Base-by-base conservation (phyloP, 2,888 invertebrate genomes). In the Magallana nippona region DNA sequence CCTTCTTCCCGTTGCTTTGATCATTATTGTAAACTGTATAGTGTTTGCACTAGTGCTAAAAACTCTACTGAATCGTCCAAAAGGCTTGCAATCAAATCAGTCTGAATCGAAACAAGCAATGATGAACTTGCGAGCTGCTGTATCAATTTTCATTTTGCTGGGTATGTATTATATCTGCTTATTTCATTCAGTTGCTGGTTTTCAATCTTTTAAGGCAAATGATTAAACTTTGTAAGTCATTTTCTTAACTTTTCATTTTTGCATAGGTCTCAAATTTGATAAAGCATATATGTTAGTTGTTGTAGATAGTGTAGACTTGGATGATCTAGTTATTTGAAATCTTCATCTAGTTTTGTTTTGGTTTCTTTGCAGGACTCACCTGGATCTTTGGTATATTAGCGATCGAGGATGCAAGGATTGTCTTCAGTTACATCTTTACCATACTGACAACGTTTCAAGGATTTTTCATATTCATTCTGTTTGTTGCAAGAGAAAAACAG, bases 41-140 rank as follows among this genome's bases (percentile, higher is more conserved):
- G 85, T 92, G 10, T 92, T 90, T 82, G 63, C 86, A 19, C 71
- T 92, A 83, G 91, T 93, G 13, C 86, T 91, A 27, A 86, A 88
- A 81, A 90, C 88, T 82, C 86, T 93, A 81, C 88, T 89, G 17
- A 86, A 85, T 8, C 86, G 89, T n/a, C 82, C 89, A 55, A 87
- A 89, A 79, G 89, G 89, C 0, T 95, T 95, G 8, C 94, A 95
- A 0, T 91, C 90, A 17, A 89, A 90, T 63, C 86, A 95, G 0
- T 92, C 91, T 55, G 89, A 90, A 22, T 82, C 88, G 10, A 89
- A 89, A 63, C 87, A 90, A 82, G 90, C 91, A 10, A 81, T 90
- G 82, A 90, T 91, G 55, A 93, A 93, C 85, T 89, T 94, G 22
- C 86, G 91, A 55, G 93, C 93, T 2, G 89, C 89, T 22, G 71